Base-by-base conservation (phyloP, 2,113 vertebrate species). In the Sebastes schlegelii region DNA sequence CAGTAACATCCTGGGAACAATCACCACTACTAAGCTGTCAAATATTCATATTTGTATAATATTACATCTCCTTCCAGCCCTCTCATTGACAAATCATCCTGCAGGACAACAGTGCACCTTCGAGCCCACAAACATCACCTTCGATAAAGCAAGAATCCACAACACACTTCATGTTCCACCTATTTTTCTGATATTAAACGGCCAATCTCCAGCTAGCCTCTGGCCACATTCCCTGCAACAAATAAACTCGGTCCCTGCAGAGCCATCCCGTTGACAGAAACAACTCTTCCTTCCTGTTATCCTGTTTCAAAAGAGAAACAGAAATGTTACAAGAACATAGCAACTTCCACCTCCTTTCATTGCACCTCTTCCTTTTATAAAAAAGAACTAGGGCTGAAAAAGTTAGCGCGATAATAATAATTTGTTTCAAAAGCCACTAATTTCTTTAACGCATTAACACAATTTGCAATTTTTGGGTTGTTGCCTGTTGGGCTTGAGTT, bases 211-310 rank as follows among this genome's bases (percentile, higher is more conserved):
- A 40, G 67, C 13, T 16, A 42, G 60, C 69, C 16, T 6, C 40
- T 19, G 48, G 4, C 54, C 48, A 4, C 11, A 6, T 66, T 68
- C 4, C 14, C 62, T 42, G n/a, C 23, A 64, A 77, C 9, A 66
- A 67, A 76, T 60, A 34, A 57, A 79, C 9, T 66, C 43, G 63
- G 49, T 54, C 52, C 34, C 64, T 43, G 51, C 66, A 57, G 55
- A 73, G 11, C 19, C 8, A 0, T 16, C 13, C 40, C 2, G 3
- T 17, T 13, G 42, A 58, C 9, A 13, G 34, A 69, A 81, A 70
- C 19, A 62, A n/a, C 8, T 48, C 21, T 13, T 70, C 12, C 42
- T n/a, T 16, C 10, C n/a, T 12, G 1, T 46, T 58, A 52, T 43
- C 10, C 8, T 5, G 12, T 58, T 73, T 60, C 14, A 66, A 21